These are phyloP conservation scores for Peromyscus eremicus DNA, from an alignment of 2,797 vertebrate genomes.

Conservation along the genomic window DNA sequence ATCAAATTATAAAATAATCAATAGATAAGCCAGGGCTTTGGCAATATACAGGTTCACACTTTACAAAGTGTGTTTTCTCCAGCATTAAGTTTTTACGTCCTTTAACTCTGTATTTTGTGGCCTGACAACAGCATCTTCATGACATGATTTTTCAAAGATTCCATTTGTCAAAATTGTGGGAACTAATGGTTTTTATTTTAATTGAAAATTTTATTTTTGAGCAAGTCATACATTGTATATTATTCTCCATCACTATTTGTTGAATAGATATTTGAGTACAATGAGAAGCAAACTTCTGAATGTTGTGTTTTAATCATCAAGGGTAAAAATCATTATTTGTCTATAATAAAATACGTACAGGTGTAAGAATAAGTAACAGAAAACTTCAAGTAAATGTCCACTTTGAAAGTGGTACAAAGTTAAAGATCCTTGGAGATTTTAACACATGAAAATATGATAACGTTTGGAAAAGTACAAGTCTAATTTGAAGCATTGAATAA, in stretches of 20 bases:
- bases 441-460: neutral
- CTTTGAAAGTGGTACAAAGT: neutral
- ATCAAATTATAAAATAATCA: neutral
- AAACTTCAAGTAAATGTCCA: constrained; percentile 17
- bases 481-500: neutral
- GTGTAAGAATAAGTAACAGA: neutral
- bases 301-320: neutral
- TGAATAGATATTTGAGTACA: neutral
- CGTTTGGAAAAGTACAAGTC: constrained; percentile 4
- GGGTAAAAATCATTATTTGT: neutral
- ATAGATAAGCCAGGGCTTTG: too few relatives aligned
- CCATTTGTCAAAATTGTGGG: neutral
- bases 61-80: neutral
- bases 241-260: neutral
- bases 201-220: neutral
- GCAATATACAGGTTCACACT: neutral
- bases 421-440: constrained; percentile 51
- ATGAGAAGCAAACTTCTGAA: neutral
- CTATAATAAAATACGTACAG: neutral
- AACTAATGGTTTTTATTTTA: neutral
- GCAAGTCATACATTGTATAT: neutral
- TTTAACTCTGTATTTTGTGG: neutral
- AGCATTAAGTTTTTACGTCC: neutral
- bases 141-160: neutral
- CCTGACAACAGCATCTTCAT: neutral